Base-by-base conservation (phyloP, 2,113 vertebrate genomes). In the Rhodinocichla rosea region DNA sequence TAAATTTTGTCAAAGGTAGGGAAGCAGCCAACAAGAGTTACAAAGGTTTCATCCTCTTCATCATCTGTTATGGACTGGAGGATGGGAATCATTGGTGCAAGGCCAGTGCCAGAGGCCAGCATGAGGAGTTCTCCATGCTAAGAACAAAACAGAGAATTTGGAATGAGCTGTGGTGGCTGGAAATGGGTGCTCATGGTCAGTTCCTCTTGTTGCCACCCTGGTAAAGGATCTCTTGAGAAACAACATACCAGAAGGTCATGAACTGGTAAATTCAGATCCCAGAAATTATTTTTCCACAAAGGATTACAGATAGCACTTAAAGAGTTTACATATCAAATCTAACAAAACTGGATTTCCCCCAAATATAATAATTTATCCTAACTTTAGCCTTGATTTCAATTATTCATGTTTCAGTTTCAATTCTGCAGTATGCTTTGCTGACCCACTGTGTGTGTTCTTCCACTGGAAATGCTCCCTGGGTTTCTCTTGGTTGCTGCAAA, bases 81-180 rank as follows among this genome's bases (percentile, higher is more conserved):
- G 75, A 98, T 97, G 63, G 98, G 97, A 82, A 98, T 96, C 98
- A 98, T 98, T 17, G 98, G 98, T 42, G 98, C 97, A 13, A 98
- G 96, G 75, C 98, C 98, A 0, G 98, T 98, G 60, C 98, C 98
- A 4, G 98, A 97, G 1, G 97, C 98, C 95, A 98, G 95, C 97
- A 98, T 97, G 83, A 98, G 96, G 16, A 98, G 97, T 75, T 98
- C 98, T 62, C 98, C 98, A 7, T 97, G 95, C 98, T 98, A 78
- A 69, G 59, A 92, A 86, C 16, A 79, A 87, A 96, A 65, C 35
- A 96, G 73, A 97, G 79, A 59, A 65, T 42, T 84, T 40, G n/a
- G 74, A 91, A 55, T 92, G 83, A 92, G 84, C 57, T 49, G 33
- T 37, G 37, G 18, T 19, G 64, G 32, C 52, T 88, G 76, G 55